Evolutionary conservation across 2,113 vertebrate species (phyloP).

Genomic region (Thermophis baileyi): DNA sequence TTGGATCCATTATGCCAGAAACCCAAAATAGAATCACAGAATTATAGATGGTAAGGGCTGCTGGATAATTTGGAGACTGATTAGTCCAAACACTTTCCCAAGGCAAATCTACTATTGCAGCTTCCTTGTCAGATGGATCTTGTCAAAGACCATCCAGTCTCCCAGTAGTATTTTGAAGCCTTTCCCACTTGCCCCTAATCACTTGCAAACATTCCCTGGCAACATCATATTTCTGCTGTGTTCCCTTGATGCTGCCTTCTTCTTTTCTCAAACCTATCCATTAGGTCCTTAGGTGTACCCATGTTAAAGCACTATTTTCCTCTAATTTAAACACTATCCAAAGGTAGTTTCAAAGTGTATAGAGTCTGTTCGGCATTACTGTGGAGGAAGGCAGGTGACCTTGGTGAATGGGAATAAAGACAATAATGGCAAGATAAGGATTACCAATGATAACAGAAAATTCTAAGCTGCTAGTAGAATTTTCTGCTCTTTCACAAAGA

Average conservation of each 20-base stretch:
- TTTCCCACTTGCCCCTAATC: neutral
- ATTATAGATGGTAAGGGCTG: neutral
- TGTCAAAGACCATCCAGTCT: neutral
- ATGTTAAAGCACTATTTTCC: neutral
- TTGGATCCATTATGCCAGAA: neutral
- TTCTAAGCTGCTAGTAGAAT: neutral
- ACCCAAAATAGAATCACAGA: neutral
- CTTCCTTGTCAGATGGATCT: neutral
- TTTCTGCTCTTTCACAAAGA: neutral
- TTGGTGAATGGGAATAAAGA: neutral
- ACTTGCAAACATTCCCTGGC: neutral
- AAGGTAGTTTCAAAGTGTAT: neutral
- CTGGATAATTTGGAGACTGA: neutral
- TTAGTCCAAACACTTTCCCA: neutral
- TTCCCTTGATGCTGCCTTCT: neutral
- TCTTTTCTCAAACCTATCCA: neutral
- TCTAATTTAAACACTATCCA: neutral
- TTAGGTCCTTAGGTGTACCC: neutral
- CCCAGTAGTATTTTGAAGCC: neutral
- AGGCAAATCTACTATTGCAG: neutral
- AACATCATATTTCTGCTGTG: neutral
- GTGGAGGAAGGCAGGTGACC: neutral
- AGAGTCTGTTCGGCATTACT: neutral
- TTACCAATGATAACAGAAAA: neutral
- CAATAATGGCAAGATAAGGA: neutral